Conservation (phyloP, 2,888 invertebrate genomes). For the Apeira syringaria region DNA sequence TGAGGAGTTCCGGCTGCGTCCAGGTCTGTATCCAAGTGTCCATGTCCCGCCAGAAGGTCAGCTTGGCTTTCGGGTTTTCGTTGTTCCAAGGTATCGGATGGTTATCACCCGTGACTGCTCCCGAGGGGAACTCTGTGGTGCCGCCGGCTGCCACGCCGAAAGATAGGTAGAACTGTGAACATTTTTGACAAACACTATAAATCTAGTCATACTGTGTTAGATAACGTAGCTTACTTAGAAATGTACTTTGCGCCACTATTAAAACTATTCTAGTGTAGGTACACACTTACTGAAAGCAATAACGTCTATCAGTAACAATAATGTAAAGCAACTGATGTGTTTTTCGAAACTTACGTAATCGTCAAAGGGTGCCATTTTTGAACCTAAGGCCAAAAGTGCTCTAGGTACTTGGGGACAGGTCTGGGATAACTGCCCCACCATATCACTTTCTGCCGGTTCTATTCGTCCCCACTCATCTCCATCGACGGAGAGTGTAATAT, state of each 20-base stretch:
- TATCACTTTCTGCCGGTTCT: slow-evolving; percentile 56
- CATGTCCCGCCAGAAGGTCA: slow-evolving; percentile 84
- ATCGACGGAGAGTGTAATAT: slow-evolving; percentile 77
- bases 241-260: no score
- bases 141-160: slow-evolving; percentile 90
- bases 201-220: no score
- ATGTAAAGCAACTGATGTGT: no score
- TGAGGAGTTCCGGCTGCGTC: slow-evolving; percentile 74
- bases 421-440: slow-evolving; percentile 44
- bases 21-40: slow-evolving; percentile 85
- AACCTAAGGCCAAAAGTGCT: slow-evolving; percentile 43
- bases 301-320: no score
- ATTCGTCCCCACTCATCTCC: slow-evolving; percentile 71
- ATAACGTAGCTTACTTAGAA: no score
- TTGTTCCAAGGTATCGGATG: slow-evolving; percentile 87
- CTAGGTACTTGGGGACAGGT: slow-evolving; percentile 45
- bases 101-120: slow-evolving; percentile 51
- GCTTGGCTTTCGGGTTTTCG: slow-evolving; percentile 77
- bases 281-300: no score
- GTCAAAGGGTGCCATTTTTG: slow-evolving; percentile 68
- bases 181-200: no score
- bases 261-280: no score
- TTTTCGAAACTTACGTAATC: slow-evolving; percentile 51
- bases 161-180: slow-evolving; percentile 85
- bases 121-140: slow-evolving; percentile 85